Conservation (phyloP, 1,140 invertebrate genomes). For the Helicoverpa zea region DNA sequence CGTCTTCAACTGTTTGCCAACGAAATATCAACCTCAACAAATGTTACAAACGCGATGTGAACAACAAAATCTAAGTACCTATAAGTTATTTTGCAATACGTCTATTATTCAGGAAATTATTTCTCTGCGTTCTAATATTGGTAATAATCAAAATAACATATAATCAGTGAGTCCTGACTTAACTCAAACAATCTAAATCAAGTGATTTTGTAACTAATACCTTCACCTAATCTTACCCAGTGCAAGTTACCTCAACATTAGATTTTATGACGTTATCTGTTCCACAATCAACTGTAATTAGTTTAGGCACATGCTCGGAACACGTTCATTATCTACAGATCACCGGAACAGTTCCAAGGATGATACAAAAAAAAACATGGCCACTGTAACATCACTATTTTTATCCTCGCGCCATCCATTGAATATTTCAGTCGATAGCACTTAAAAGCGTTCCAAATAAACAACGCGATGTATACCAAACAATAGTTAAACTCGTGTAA, state of each 20-base stretch:
- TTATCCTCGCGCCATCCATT: background rate
- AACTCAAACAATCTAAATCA: slow-evolving; percentile 8
- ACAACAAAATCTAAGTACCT: no score
- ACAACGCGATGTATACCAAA: slow-evolving; percentile 23
- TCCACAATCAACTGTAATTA: slow-evolving; percentile 16
- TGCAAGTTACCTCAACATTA: background rate
- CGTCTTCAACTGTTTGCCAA: no score
- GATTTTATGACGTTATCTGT: background rate
- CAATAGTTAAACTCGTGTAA: slow-evolving; percentile 10
- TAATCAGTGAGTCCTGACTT: background rate
- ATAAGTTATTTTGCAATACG: background rate
- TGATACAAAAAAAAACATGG: slow-evolving; percentile 12
- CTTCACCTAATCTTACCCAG: background rate
- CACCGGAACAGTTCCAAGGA: slow-evolving; percentile 25
- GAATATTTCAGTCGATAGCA: background rate
- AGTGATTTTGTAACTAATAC: background rate
- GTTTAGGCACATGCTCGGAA: slow-evolving; percentile 8
- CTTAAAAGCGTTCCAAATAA: background rate
- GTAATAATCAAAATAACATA: slow-evolving; percentile 13
- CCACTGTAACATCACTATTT: background rate
- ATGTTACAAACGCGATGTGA: no score
- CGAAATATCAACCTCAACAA: no score
- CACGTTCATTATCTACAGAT: background rate
- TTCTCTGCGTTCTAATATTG: background rate
- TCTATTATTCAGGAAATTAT: background rate